phyloP scores from a whole-genome alignment of 2,113 vertebrate genomes.

The Semnopithecus entellus region DNA sequence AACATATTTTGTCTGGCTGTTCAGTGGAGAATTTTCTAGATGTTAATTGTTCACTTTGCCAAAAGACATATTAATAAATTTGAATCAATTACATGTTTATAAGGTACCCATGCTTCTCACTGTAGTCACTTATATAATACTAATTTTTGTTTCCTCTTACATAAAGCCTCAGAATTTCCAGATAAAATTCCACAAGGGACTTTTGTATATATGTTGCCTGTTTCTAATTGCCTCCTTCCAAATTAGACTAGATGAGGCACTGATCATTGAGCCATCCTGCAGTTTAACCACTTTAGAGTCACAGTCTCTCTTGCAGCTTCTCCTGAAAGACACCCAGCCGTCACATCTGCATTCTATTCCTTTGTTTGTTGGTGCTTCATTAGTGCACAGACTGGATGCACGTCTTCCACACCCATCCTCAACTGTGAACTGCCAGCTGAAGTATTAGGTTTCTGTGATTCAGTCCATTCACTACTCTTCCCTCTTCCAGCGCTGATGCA shows the following conservation, averaged over 20 bases:
- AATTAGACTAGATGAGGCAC: background rate
- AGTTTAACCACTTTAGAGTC: background rate
- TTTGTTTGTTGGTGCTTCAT: background rate
- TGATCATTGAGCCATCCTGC: background rate
- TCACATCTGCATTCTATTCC: background rate
- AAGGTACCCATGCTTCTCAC: background rate
- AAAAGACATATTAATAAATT: background rate
- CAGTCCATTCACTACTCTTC: background rate
- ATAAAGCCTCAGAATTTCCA: background rate
- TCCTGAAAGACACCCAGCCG: background rate
- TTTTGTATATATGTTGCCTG: background rate
- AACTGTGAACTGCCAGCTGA: background rate
- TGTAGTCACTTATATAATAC: background rate
- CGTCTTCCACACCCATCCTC: background rate
- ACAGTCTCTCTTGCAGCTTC: background rate
- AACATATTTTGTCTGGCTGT: background rate
- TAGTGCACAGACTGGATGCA: too few species aligned
- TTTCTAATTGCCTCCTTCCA: background rate
- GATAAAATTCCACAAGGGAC: background rate
- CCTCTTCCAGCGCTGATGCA: background rate
- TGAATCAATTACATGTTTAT: background rate
- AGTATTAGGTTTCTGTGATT: background rate
- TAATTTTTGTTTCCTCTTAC: accelerated
- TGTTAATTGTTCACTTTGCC: background rate
- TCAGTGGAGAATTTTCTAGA: constrained; percentile 44